Base-by-base conservation (phyloP, 2,888 invertebrate genomes). In the Lomographa bimaculata region DNA sequence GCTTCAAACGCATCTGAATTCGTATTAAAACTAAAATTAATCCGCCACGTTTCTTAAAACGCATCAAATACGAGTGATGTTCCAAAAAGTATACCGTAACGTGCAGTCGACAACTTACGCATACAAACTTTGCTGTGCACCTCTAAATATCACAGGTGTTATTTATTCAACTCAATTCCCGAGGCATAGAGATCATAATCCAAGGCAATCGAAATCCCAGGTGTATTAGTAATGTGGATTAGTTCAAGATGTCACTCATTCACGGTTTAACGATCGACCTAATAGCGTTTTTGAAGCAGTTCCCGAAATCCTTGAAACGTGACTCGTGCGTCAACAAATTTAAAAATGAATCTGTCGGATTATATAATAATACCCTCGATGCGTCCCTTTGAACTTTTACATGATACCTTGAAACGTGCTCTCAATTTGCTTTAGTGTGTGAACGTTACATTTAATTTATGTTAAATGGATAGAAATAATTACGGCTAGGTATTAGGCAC, bases 241-340 rank as follows among this genome's bases (percentile, higher is more conserved):
- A 41, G 60, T 71, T 77, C 74, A 76, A 85, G 81, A 84, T 86
- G 87, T 87, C 87, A 86, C 82, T 84, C 85, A 80, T 83, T 80
- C 79, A 79, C 74, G 83, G 76, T 86, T 86, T 85, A 84, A 86
- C 80, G 84, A 85, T 83, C 80, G 74, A 79, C 78, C 79, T 82
- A 86, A 89, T 86, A 81, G 83, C 79, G 74, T 81, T 81, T 86
- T 83, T 83, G 73, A 75, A 81, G 78, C 78, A 69, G 83, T 84
- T 84, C 80, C 76, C 72, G 69, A 84, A 87, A 89, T 87, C 87
- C 84, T 79, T 75, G 69, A 78, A 73, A 86, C 87, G 87, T 87
- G 87, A 83, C 85, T 82, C 55, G 64, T 71, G 74, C 75, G 77
- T 81, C 86, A 87, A 87, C 87, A 87, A 78, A 79, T 79, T 81